Evolutionary conservation across 2,113 vertebrate genomes (phyloP).

Genomic region (Nicator chloris): DNA sequence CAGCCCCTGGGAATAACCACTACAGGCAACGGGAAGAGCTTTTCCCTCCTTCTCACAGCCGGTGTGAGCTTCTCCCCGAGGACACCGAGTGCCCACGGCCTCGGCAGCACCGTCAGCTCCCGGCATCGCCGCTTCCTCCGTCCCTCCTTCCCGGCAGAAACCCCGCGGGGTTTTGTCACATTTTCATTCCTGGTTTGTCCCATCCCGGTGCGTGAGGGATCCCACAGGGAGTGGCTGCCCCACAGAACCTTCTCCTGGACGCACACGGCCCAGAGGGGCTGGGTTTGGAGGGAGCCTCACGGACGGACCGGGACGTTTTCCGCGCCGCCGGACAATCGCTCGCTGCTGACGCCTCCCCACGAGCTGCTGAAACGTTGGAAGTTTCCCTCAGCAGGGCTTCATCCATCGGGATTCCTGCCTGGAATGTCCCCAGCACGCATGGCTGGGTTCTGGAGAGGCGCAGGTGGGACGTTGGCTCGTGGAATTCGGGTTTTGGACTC

Average conservation of each 20-base stretch:
- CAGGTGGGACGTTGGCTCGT: fast-evolving
- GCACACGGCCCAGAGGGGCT: neutral
- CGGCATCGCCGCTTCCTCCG: neutral
- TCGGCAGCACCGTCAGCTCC: neutral
- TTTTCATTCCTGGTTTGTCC: neutral
- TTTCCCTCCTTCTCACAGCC: neutral
- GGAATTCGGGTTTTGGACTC: neutral
- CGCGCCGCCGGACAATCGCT: neutral
- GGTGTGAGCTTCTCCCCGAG: neutral
- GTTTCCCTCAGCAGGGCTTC: neutral
- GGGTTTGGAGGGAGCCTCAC: neutral
- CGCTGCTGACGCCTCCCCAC: neutral
- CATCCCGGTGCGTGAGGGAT: neutral
- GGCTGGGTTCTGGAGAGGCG: neutral
- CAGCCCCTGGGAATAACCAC: neutral
- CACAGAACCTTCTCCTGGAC: neutral
- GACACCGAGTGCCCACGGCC: neutral
- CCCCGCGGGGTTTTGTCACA: neutral
- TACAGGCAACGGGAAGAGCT: neutral
- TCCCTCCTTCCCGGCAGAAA: neutral
- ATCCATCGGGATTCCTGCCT: neutral
- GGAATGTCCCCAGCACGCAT: neutral
- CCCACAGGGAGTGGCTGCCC: fast-evolving
- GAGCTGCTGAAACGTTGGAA: neutral
- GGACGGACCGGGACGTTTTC: neutral